These are phyloP conservation scores for Genyomyrus donnyi DNA, from an alignment of 2,113 vertebrate genomes.

Conservation along the genomic window DNA sequence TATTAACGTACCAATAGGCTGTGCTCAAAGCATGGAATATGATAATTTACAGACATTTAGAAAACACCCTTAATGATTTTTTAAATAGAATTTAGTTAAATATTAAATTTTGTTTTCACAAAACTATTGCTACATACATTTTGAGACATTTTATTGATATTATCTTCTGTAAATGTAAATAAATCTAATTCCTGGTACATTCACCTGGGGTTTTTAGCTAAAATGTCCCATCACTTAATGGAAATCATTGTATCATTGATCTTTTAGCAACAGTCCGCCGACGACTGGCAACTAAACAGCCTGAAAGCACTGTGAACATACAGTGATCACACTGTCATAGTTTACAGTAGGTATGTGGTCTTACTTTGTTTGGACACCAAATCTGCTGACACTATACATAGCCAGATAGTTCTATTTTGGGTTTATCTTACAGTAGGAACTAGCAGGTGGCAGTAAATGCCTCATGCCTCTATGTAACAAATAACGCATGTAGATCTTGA, in stretches of 20 bases:
- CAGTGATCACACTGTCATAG: background rate
- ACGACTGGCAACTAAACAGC: background rate
- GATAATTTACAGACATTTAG: background rate
- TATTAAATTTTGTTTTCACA: background rate
- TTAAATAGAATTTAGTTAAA: background rate
- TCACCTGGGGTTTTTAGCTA: background rate
- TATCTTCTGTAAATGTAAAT: background rate
- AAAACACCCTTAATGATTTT: background rate
- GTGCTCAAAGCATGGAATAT: background rate
- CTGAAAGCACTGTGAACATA: background rate
- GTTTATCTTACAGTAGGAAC: background rate
- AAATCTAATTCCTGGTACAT: background rate
- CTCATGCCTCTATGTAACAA: background rate
- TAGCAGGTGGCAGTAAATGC: background rate
- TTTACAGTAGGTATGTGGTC: background rate
- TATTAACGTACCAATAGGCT: background rate
- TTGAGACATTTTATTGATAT: background rate
- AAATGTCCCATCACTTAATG: background rate
- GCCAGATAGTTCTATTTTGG: background rate
- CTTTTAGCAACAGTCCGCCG: background rate
- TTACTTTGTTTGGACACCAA: background rate
- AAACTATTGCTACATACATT: background rate
- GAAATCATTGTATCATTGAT: background rate
- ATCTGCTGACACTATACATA: background rate
- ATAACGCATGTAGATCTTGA: background rate